Conservation (phyloP, 2,797 vertebrate genomes). For the Diplodus puntazzo region DNA sequence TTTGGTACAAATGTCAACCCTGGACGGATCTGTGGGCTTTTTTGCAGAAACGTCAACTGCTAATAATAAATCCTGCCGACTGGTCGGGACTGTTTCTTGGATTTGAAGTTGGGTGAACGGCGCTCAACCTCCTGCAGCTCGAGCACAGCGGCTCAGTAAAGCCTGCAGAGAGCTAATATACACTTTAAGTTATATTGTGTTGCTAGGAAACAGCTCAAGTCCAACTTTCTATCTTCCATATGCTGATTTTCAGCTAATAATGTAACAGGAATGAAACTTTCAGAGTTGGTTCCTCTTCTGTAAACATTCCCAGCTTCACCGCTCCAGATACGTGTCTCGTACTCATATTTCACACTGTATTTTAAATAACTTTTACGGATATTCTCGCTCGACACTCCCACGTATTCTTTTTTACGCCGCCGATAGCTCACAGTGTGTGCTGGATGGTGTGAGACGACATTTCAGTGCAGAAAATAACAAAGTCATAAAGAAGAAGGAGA, state of each 20-base stretch:
- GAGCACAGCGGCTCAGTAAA: not conserved
- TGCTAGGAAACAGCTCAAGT: conserved; percentile 44
- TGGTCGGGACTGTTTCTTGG: not conserved
- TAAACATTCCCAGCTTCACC: too few relatives aligned
- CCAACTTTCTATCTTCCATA: conserved; percentile 14
- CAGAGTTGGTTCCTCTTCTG: not conserved
- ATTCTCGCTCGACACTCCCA: not conserved
- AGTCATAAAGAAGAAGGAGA: conserved; percentile 14
- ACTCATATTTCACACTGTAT: not conserved
- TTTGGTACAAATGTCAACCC: too few relatives aligned
- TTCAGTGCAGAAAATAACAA: conserved; percentile 3
- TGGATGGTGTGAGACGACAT: conserved; percentile 25
- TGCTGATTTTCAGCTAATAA: not conserved
- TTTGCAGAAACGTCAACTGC: too few relatives aligned
- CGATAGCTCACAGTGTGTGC: not conserved
- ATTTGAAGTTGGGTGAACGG: not conserved
- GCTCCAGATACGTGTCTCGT: not conserved
- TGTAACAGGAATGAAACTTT: not conserved
- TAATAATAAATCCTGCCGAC: too few relatives aligned
- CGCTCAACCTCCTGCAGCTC: too few relatives aligned
- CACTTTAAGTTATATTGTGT: conserved; percentile 21
- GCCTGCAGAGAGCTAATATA: not conserved
- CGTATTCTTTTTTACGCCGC: conserved; percentile 8
- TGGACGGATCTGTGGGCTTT: too few relatives aligned
- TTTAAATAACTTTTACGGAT: not conserved